Percentiles rank a stretch among this genome's conserved stretches.
phyloP scores from a whole-genome alignment of 2,113 vertebrate species.

The Antennarius striatus region DNA sequence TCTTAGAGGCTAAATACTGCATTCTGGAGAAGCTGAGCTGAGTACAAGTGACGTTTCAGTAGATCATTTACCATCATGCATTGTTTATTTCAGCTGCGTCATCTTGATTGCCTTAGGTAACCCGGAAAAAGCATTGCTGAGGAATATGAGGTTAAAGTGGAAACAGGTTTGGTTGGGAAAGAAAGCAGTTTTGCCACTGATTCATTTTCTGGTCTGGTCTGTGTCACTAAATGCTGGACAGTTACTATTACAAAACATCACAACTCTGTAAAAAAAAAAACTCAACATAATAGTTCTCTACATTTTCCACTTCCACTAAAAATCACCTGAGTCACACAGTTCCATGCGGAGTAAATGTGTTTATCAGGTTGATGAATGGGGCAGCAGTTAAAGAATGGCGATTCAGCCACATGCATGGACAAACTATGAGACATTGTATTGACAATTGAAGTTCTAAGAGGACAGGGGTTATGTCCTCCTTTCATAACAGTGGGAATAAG shows the following conservation, averaged over 20 bases:
- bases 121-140: slow-evolving; percentile 21
- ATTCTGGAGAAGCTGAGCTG: slow-evolving; percentile 47
- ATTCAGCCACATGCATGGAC: slow-evolving; percentile 20
- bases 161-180: background rate
- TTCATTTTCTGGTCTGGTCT: slow-evolving; percentile 2
- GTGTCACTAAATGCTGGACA: slow-evolving; percentile 11
- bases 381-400: slow-evolving; percentile 7
- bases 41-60: slow-evolving; percentile 41
- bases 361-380: slow-evolving; percentile 26
- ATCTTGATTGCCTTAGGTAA: slow-evolving; percentile 40
- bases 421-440: slow-evolving; percentile 22
- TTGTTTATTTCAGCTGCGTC: slow-evolving; percentile 52
- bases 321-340: slow-evolving; percentile 41
- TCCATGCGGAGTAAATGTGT: slow-evolving; percentile 35
- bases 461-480: slow-evolving; percentile 34
- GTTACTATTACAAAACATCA: background rate
- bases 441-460: slow-evolving; percentile 44
- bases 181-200: slow-evolving; percentile 2
- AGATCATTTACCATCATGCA: slow-evolving; percentile 46
- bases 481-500: slow-evolving; percentile 50
- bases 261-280: slow-evolving; percentile 28
- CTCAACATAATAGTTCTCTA: slow-evolving; percentile 13
- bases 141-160: slow-evolving; percentile 18
- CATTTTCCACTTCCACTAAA: slow-evolving; percentile 39
- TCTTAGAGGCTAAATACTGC: slow-evolving; percentile 55